These are phyloP conservation scores for Ischnus inquisitorius DNA, from an alignment of 2,888 invertebrate genomes.

Conservation along the genomic window DNA sequence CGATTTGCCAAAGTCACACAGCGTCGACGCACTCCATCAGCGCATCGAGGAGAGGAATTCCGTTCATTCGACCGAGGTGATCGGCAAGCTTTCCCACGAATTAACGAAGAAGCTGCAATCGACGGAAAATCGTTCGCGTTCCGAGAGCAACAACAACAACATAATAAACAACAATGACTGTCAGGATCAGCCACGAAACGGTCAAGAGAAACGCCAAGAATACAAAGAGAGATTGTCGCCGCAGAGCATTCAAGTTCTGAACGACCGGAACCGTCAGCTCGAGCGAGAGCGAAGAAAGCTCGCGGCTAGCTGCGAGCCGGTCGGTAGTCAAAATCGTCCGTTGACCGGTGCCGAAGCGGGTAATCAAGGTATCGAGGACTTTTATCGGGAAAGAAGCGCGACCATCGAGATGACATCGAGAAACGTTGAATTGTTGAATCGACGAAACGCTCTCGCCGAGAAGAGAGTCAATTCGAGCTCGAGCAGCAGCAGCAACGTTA, in stretches of 20 bases:
- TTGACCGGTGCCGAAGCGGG: constrained; percentile 32
- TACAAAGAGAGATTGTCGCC: constrained; percentile 79
- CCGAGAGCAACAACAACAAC: constrained; percentile 78
- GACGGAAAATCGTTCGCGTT: constrained; percentile 76
- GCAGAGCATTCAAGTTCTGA: constrained; percentile 81
- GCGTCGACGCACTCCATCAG: constrained; percentile 82
- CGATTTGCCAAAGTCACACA: constrained; percentile 81
- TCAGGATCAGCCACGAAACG: constrained; percentile 74
- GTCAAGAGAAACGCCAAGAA: constrained; percentile 68
- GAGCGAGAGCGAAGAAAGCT: constrained; percentile 81
- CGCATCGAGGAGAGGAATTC: constrained; percentile 78
- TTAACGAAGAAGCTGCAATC: constrained; percentile 84
- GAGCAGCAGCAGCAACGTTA: constrained; percentile 75
- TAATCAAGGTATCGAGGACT: constrained; percentile 75
- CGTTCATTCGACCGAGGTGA: constrained; percentile 85
- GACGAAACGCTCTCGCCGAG: constrained; percentile 77
- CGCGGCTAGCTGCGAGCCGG: constrained; percentile 81
- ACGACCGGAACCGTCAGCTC: constrained; percentile 82
- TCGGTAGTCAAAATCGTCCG: constrained; percentile 67
- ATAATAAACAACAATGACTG: constrained; percentile 73
- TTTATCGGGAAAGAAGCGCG: constrained; percentile 80
- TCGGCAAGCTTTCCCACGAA: constrained; percentile 86
- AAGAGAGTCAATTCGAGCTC: constrained; percentile 67
- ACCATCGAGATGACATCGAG: constrained; percentile 84
- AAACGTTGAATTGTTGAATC: constrained; percentile 82